Evolutionary conservation across 2,113 vertebrate genomes (phyloP).

Genomic region (Syngnathus scovelli): DNA sequence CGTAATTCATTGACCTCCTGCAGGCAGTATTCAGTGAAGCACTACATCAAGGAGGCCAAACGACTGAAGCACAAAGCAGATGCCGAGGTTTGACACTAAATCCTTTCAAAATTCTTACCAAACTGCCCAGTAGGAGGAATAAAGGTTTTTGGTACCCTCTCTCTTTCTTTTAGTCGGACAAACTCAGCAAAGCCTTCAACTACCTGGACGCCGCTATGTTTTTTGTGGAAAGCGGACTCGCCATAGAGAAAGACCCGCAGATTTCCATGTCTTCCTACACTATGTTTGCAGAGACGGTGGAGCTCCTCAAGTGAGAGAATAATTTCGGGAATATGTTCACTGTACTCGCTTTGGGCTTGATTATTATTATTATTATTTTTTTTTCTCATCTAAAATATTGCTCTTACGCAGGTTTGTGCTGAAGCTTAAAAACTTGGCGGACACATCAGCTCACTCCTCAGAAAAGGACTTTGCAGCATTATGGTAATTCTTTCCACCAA

Average conservation of each 20-base stretch:
- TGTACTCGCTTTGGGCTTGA: not conserved
- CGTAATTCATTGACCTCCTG: not conserved
- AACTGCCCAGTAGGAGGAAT: not conserved
- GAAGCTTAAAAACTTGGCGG: slow-evolving; percentile 77
- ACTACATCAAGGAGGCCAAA: slow-evolving; percentile 89
- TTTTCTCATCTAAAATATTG: not conserved
- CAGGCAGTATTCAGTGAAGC: slow-evolving; percentile 77
- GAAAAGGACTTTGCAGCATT: slow-evolving; percentile 84
- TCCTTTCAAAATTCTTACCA: not conserved
- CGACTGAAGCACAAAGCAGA: slow-evolving; percentile 94
- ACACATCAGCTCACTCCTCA: slow-evolving; percentile 65
- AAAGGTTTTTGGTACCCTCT: not conserved
- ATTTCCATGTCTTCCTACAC: slow-evolving; percentile 80
- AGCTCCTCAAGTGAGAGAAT: slow-evolving; percentile 82
- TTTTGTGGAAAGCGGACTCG: slow-evolving; percentile 85
- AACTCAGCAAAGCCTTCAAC: slow-evolving; percentile 80
- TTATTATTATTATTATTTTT: not conserved
- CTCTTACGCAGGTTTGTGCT: slow-evolving; percentile 73
- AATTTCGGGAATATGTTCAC: not conserved
- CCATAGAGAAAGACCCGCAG: slow-evolving; percentile 77
- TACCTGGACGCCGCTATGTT: slow-evolving; percentile 87
- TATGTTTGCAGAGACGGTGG: slow-evolving; percentile 82
- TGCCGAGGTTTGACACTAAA: slow-evolving; percentile 70
- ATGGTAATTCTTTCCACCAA: slow-evolving; percentile 67
- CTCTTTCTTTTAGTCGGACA: slow-evolving; percentile 71